Conservation (phyloP, 2,113 vertebrate species). For the Cisticola juncidis region DNA sequence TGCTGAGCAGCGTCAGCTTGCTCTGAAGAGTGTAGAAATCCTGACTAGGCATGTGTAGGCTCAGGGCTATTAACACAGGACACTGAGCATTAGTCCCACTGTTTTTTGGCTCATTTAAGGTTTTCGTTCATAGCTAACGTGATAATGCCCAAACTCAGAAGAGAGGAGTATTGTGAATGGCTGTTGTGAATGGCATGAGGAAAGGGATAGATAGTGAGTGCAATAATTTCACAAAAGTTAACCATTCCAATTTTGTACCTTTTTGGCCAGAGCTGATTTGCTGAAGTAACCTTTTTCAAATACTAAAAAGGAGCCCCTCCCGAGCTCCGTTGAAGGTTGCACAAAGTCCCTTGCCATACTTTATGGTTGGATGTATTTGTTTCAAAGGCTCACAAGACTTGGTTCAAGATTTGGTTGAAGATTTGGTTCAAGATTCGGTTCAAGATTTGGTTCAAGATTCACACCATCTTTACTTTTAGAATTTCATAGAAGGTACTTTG, state of each 20-base stretch:
- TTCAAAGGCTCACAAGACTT: background rate
- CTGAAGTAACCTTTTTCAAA: background rate
- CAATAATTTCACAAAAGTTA: background rate
- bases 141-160: background rate
- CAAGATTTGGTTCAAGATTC: background rate
- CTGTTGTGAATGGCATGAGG: background rate
- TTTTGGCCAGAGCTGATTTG: background rate
- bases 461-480: background rate
- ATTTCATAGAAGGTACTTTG: background rate
- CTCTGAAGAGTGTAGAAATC: background rate
- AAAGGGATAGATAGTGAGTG: background rate
- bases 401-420: background rate
- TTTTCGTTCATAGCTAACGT: background rate
- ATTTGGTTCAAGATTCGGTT: background rate
- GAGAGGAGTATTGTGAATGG: background rate
- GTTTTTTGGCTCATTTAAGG: background rate
- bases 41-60: background rate
- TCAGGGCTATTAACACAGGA: background rate
- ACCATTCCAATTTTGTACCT: background rate
- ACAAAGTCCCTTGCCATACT: background rate
- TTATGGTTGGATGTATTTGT: background rate
- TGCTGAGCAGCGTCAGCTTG: background rate
- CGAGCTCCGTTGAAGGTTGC: background rate
- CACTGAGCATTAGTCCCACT: background rate
- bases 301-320: fast-evolving